Base-by-base conservation (phyloP, 2,888 invertebrate genomes). In the Phalera bucephala region DNA sequence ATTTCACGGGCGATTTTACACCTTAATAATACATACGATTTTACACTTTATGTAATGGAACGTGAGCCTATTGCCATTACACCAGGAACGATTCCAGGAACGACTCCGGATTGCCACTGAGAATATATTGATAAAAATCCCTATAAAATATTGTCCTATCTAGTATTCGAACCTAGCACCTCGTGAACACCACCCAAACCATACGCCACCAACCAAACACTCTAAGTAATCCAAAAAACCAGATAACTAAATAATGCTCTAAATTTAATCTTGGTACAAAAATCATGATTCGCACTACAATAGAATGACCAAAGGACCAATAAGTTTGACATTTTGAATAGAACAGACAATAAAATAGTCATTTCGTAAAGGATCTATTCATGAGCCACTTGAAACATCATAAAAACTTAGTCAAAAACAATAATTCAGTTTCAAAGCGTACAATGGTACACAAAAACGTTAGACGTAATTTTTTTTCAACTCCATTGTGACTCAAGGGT, bases 381-480 rank as follows among this genome's bases (percentile, higher is more conserved):
- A 75, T 45, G 63, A 57, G 62, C 67, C 76, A 81, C 82, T 86
- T 45, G 64, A 82, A 57, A 65, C 62, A 42, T 63, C 49, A 63
- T 52, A 66, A 66, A 75, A 76, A 70, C 53, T 45, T 59, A 53
- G 63, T 64, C 69, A 82, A 79, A 87, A 80, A 87, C 86, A 87
- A 87, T 88, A 78, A 83, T 82, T 80, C 64, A 66, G 67, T 64
- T 63, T 69, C 72, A 65, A 52, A 57, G 57, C 52, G 64, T 46
- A 81, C 81, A 82, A 78, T 64, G 57, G 72, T 43, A 32, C 40
- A 55, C 58, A 72, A 67, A 72, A 69, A 67, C 52, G 42, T 51
- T 50, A 43, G 42, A 53, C 62, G 54, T 52, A 48, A 47, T 67
- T 72, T 73, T 17, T 17, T 75, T 75, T 71, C 68, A 49, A 36